phyloP scores from a whole-genome alignment of 2,797 vertebrate genomes.

The Podarcis siculus region DNA sequence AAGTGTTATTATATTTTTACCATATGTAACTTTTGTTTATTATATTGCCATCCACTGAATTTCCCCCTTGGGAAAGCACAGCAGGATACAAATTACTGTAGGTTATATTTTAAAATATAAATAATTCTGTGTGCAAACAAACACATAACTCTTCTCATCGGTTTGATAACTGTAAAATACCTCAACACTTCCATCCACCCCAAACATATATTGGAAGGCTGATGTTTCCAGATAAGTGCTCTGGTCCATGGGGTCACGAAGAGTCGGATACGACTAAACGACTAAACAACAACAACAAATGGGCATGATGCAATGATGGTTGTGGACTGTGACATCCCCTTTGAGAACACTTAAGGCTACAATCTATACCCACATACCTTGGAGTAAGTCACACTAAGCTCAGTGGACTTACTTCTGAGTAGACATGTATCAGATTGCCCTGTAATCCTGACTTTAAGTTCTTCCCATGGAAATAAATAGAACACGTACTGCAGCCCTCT shows the following conservation, averaged over 20 bases:
- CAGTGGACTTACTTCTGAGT: too few species aligned
- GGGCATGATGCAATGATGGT: background rate
- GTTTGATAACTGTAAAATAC: background rate
- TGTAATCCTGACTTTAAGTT: background rate
- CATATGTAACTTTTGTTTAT: constrained; percentile 13
- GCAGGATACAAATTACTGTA: background rate
- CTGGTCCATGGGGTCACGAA: too few species aligned
- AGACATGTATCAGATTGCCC: too few species aligned
- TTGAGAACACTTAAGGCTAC: background rate
- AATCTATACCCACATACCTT: too few species aligned
- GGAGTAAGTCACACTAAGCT: too few species aligned
- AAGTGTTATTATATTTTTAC: background rate
- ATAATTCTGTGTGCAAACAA: background rate
- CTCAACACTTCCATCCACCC: too few species aligned
- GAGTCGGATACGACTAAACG: too few species aligned
- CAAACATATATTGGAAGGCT: background rate
- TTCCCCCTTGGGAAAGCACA: background rate
- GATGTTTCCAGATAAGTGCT: background rate
- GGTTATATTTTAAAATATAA: background rate
- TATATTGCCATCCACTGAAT: background rate
- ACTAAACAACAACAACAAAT: background rate
- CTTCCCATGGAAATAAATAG: background rate
- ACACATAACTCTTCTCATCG: background rate
- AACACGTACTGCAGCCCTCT: too few species aligned
- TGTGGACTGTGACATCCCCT: background rate